Evolutionary conservation across 2,888 invertebrate species (phyloP), one percentile per base, ranked within the genome.

Genomic region (Aporophyla lueneburgensis): DNA sequence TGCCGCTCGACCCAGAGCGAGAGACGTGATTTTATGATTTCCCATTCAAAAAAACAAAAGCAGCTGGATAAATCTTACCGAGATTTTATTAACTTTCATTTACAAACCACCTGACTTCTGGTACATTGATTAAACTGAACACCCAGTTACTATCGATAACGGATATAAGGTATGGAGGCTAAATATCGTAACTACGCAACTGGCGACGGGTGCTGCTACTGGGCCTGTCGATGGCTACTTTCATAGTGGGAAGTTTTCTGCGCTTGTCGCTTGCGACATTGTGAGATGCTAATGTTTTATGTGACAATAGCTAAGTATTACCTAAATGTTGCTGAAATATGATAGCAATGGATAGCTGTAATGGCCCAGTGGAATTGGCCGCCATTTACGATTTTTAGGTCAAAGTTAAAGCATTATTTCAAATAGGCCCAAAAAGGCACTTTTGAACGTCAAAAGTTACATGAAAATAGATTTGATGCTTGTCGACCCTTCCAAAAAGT

Each of bases 181-280:
- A 78, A 83, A 81, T 83, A 74, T 78, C 70, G 40, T 49, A 65
- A 67, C 33, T 56, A 69, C 68, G 53, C 79, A 83, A 83, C 67
- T 33, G 10, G 21, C n/a, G 6, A 59, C 9, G 14, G 33, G 61
- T 21, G 6, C 2, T 46, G 66, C 74, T 78, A 63, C 78, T 61
- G 54, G 62, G 51, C 33, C 63, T n/a, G 56, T 66, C 19, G 2
- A 53, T 40, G 46, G 53, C 40, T n/a, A 71, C 56, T 83, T 75
- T 69, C 81, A 65, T 69, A 74, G 49, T 78, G n/a, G 19, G 3
- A 59, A 10, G 67, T 59, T 71, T 71, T 81, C 81, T 43, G 77
- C 66, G 59, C 19, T 67, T 19, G 2, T 0, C 12, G 21, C 7
- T 80, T 81, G 56, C 68, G 16, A 72, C 59, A 77, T 61, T 72